Evolutionary conservation across 1,140 invertebrate genomes (phyloP), one percentile per base, ranked within the genome.

Genomic region (Elymnias hypermnestra): DNA sequence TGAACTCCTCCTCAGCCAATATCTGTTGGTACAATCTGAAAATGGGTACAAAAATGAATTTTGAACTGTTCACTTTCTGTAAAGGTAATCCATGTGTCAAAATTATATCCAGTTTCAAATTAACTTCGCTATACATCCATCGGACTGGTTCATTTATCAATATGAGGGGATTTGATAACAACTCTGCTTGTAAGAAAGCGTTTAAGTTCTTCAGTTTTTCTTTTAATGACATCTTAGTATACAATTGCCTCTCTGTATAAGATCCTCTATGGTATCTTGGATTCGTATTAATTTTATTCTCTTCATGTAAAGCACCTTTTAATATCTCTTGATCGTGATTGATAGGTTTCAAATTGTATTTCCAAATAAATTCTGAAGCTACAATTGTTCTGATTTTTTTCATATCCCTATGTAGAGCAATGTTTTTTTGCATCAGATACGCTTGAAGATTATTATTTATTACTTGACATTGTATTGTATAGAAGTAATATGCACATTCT

Each of bases 391-490:
- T 70, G 13, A 89, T 62, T 43, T 79, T 83, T 39, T 88, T 83
- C 21, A 86, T 84, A 13, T 86, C 63, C 39, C 77, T 76, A 4
- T 87, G 73, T 0, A 84, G 43, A 17, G 87, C 76, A n/a, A 72
- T 71, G 6, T 77, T 81, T 35, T 82, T 84, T 33, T 86, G 83
- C 55, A 86, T 83, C 25, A 88, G 66, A 66, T 89, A 93, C 2
- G 88, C 76, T 47, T 77, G 67, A 13, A 93, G 88, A 57, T 93
- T 93, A 33, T 89, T 79, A 47, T 88, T 72, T 25, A 94, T 94
- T 0, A 89, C 89, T 49, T 86, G 63, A 41, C 89, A 89, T 62
- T 94, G 93, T 29, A 87, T 73, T 21, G 88, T 83, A 62, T 90
- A 91, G 58, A 93, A 95, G 60, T 89, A 88, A 14, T 83, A 64